phyloP scores from a whole-genome alignment of 2,113 vertebrate genomes.

The Aplodontia rufa region DNA sequence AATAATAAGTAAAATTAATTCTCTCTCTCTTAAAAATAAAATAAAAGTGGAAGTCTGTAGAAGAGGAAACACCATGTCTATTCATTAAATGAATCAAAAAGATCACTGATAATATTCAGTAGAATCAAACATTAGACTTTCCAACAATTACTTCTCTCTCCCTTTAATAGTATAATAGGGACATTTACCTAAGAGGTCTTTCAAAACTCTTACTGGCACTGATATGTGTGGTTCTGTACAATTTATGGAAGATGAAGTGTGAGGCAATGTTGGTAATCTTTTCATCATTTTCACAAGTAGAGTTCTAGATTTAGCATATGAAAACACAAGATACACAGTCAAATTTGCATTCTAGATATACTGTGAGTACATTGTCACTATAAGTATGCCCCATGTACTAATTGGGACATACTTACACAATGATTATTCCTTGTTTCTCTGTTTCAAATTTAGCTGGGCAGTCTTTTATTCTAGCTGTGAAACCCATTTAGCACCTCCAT shows the following conservation, averaged over 20 bases:
- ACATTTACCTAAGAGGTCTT: neutral
- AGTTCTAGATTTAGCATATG: neutral
- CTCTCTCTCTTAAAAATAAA: too few species aligned
- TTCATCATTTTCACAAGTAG: neutral
- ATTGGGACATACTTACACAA: neutral
- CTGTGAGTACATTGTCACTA: neutral
- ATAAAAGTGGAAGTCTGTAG: neutral
- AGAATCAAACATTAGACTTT: neutral
- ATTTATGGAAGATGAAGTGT: neutral
- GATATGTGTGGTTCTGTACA: neutral
- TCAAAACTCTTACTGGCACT: neutral
- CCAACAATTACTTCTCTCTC: neutral
- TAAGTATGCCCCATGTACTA: neutral
- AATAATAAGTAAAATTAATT: too few species aligned
- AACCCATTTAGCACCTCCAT: neutral
- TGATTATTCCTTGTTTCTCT: neutral
- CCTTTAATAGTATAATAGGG: neutral
- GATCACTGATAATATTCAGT: neutral
- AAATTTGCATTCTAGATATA: slow-evolving; percentile 3
- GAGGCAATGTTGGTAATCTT: neutral
- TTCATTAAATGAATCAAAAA: slow-evolving; percentile 37
- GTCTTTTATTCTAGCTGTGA: neutral
- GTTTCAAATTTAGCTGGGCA: neutral
- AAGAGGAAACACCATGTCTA: neutral
- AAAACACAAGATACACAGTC: neutral